These are phyloP conservation scores for Columba guinea DNA, from an alignment of 2,797 vertebrate species.

Conservation along the genomic window DNA sequence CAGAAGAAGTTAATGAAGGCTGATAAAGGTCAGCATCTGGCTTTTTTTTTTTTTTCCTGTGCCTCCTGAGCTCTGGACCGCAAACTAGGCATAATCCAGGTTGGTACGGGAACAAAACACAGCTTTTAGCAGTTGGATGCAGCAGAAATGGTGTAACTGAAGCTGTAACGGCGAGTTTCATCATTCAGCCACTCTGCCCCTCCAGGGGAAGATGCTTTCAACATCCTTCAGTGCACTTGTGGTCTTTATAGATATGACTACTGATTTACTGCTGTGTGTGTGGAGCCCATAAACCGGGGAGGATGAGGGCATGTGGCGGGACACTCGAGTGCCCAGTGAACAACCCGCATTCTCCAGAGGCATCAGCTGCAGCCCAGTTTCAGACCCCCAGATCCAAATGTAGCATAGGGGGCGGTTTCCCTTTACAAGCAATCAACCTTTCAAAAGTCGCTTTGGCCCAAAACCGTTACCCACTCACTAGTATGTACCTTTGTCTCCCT, in stretches of 20 bases:
- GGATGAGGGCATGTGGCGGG: rapidly evolving
- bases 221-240: neutral
- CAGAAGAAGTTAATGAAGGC: neutral
- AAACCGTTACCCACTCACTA: neutral
- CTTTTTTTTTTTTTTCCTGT: neutral
- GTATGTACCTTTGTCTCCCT: slow-evolving; percentile 86
- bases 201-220: neutral
- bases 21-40: neutral
- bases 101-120: neutral
- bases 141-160: neutral
- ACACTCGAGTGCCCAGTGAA: rapidly evolving
- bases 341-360: rapidly evolving
- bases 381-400: neutral
- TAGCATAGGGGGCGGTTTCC: rapidly evolving
- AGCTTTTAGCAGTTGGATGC: neutral
- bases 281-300: neutral
- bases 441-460: rapidly evolving
- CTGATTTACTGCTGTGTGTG: neutral
- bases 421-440: neutral
- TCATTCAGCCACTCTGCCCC: neutral
- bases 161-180: neutral
- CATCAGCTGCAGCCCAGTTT: neutral
- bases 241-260: neutral
- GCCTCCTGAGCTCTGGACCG: neutral
- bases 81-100: neutral